These are phyloP conservation scores for Gymnocypris eckloni DNA, from an alignment of 2,797 vertebrate species.

Conservation along the genomic window DNA sequence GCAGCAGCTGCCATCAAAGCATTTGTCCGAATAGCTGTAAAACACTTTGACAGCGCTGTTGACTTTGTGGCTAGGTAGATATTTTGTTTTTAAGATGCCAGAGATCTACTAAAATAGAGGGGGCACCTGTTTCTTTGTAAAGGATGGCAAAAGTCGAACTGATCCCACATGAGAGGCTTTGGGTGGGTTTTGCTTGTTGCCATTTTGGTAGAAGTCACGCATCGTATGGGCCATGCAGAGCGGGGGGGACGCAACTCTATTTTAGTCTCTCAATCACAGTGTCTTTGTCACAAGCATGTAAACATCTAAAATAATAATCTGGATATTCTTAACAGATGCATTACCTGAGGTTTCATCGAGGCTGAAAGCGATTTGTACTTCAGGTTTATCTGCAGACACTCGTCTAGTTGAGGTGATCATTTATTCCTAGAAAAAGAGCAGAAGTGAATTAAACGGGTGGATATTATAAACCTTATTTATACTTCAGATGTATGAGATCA, in stretches of 20 bases:
- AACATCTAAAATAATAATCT: conserved; percentile 22
- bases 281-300: conserved; percentile 40
- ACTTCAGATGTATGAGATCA: conserved; percentile 49
- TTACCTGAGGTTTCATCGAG: conserved; percentile 90
- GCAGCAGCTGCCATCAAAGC: conserved; percentile 87
- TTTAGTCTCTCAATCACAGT: conserved; percentile 39
- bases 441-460: neutral
- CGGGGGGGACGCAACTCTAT: conserved; percentile 59
- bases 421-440: conserved; percentile 85
- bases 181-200: conserved; percentile 62
- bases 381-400: conserved; percentile 92
- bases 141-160: conserved; percentile 74
- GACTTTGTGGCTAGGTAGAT: conserved; percentile 63
- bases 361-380: conserved; percentile 96
- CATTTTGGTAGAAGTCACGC: conserved; percentile 75
- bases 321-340: neutral
- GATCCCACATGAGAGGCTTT: conserved; percentile 62
- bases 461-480: conserved; percentile 32
- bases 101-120: conserved; percentile 79
- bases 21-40: conserved; percentile 84
- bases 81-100: conserved; percentile 80
- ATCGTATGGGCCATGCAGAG: conserved; percentile 42
- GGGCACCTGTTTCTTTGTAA: conserved; percentile 76
- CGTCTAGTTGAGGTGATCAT: conserved; percentile 98
- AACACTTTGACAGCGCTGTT: conserved; percentile 80